phyloP scores from a whole-genome alignment of 2,888 invertebrate genomes.

The Acleris holmiana region DNA sequence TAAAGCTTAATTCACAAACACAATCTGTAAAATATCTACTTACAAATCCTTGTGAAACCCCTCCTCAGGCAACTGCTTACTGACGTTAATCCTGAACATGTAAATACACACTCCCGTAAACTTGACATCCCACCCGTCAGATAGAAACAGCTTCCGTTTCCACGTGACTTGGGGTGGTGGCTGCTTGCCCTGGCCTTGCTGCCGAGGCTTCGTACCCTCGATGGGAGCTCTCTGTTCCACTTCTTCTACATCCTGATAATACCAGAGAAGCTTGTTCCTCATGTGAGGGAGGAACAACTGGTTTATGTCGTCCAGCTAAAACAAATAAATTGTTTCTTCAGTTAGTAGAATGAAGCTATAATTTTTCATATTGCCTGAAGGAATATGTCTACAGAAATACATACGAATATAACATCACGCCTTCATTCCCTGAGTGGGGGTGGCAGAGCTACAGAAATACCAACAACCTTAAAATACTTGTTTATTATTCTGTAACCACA shows the following conservation, averaged over 20 bases:
- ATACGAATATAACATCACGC: too few relatives aligned
- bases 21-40: conserved; percentile 51
- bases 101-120: conserved; percentile 93
- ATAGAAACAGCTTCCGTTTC: conserved; percentile 92
- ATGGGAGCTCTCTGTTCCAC: conserved; percentile 81
- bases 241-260: conserved; percentile 94
- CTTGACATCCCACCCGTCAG: conserved; percentile 92
- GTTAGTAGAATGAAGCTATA: too few relatives aligned
- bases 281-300: conserved; percentile 93
- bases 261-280: conserved; percentile 94
- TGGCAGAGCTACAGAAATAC: too few relatives aligned
- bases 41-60: conserved; percentile 94
- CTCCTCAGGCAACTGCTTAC: conserved; percentile 94
- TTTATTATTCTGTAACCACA: too few relatives aligned
- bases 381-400: too few relatives aligned
- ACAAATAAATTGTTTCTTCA: conserved; percentile 28
- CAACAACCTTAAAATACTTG: too few relatives aligned
- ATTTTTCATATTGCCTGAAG: too few relatives aligned
- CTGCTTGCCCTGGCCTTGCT: conserved; percentile 76
- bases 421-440: too few relatives aligned
- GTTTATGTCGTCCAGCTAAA: conserved; percentile 93
- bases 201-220: conserved; percentile 74
- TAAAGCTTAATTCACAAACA: too few relatives aligned
- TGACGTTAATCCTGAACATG: conserved; percentile 92
- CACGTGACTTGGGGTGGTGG: conserved; percentile 72